Evolutionary conservation across 1,140 invertebrate species (phyloP).

Genomic region (Drosophila obscura): DNA sequence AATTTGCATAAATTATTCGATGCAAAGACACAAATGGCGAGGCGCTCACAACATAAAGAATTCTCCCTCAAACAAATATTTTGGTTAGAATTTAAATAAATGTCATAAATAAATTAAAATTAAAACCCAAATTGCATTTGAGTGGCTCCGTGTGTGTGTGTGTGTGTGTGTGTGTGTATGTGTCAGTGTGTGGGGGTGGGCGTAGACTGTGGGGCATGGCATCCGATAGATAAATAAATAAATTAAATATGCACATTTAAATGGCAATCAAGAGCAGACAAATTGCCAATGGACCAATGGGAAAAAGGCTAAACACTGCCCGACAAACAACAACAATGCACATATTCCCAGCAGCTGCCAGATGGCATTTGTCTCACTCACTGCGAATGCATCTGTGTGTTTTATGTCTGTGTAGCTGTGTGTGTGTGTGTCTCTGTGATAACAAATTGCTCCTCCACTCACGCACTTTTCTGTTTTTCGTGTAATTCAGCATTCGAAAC

Average conservation of each 20-base stretch:
- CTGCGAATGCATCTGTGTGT: slow-evolving; percentile 21
- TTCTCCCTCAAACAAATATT: slow-evolving; percentile 32
- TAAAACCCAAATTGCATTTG: slow-evolving; percentile 64
- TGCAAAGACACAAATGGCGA: slow-evolving; percentile 35
- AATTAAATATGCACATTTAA: slow-evolving; percentile 76
- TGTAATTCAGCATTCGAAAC: slow-evolving; percentile 47
- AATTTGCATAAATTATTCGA: slow-evolving; percentile 68
- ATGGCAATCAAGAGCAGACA: slow-evolving; percentile 55
- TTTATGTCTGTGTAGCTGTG: slow-evolving; percentile 7
- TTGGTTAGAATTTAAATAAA: slow-evolving; percentile 51
- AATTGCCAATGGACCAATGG: slow-evolving; percentile 40
- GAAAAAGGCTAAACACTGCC: slow-evolving; percentile 6
- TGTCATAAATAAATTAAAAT: slow-evolving; percentile 65
- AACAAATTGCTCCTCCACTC: slow-evolving; percentile 29
- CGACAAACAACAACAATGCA: slow-evolving; percentile 15
- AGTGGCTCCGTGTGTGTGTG: slow-evolving; percentile 11
- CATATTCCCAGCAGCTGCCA: slow-evolving; percentile 39
- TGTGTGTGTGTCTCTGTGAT: slow-evolving; percentile 17
- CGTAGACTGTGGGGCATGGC: neutral
- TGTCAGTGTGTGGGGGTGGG: too few species aligned
- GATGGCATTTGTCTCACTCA: slow-evolving; percentile 17
- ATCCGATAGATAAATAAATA: slow-evolving; percentile 60
- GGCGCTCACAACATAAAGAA: slow-evolving; percentile 30
- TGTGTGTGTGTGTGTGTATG: slow-evolving; percentile 19
- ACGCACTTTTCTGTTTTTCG: slow-evolving; percentile 40